These are phyloP conservation scores for Rallus crepitans DNA, from an alignment of 2,797 vertebrate genomes.

Conservation along the genomic window DNA sequence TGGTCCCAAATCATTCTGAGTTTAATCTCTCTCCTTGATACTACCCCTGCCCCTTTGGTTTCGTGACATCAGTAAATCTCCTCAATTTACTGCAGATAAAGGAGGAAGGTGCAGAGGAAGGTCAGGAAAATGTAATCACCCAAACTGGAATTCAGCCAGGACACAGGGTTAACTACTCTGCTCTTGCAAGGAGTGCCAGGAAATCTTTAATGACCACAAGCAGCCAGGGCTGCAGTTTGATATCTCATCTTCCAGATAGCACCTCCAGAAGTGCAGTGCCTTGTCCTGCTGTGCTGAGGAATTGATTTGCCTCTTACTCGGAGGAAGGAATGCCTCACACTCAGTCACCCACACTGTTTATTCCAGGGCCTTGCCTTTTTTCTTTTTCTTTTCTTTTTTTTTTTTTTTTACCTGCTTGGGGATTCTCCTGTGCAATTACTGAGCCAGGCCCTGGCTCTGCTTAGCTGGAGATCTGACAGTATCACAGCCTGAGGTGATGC, in stretches of 20 bases:
- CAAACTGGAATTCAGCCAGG: slow-evolving; percentile 63
- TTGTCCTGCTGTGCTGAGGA: slow-evolving; percentile 17
- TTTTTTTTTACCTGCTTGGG: not conserved
- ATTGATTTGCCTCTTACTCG: not conserved
- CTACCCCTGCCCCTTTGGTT: not conserved
- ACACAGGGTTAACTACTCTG: slow-evolving; percentile 19
- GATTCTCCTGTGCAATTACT: slow-evolving; percentile 28
- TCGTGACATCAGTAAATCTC: slow-evolving; percentile 45
- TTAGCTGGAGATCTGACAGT: not conserved
- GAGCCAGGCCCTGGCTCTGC: not conserved
- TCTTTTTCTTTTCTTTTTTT: not conserved
- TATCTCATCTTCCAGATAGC: not conserved
- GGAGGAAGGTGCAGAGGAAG: slow-evolving; percentile 15
- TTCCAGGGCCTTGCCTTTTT: not conserved
- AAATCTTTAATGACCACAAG: slow-evolving; percentile 50
- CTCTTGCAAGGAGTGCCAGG: slow-evolving; percentile 39
- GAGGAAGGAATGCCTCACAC: not conserved
- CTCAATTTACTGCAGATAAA: slow-evolving; percentile 50
- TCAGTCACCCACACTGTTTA: not conserved
- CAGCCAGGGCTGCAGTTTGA: slow-evolving; percentile 24
- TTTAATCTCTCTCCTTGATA: slow-evolving; percentile 19
- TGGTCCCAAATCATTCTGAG: slow-evolving; percentile 12
- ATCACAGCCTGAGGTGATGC: not conserved
- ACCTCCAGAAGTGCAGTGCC: not conserved
- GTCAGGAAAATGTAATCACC: slow-evolving; percentile 58